Evolutionary conservation across 2,113 vertebrate genomes (phyloP), one percentile per base, ranked within the genome.

Genomic region (Prionailurus bengalensis): DNA sequence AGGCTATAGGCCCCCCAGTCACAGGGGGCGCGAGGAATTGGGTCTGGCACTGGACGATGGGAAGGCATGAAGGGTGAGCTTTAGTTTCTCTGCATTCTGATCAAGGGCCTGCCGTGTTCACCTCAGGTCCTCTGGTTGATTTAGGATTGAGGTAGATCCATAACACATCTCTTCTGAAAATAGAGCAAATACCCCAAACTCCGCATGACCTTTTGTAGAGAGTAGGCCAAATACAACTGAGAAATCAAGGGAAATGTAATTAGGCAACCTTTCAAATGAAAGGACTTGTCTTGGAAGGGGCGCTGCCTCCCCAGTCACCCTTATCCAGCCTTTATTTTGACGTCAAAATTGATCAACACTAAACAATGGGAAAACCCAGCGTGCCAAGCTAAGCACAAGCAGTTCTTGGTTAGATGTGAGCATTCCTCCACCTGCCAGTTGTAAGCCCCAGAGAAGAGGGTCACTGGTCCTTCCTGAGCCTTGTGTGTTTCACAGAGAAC

Each of bases 271-370:
- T 93, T 94, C 81, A 65, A 70, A 74, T 92, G 51, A 73, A 93
- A 91, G 66, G 11, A 39, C 53, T 53, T 71, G 14, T 86, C 70
- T 94, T 55, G 51, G 15, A 76, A 90, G 55, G 17, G 53, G 51
- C 11, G 66, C 33, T 83, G 58, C 65, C 58, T 74, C 42, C 13
- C 65, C 15, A 1, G 93, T 95, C 33, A 76, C 27, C 39, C 36
- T 88, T 73, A 63, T 53, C 11, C 51, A 42, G 58, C 31, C 53
- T 97, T 85, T 85, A 48, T 91, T 97, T 93, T 94, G 36, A 84
- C 36, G 45, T 76, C 3, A 61, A 39, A 84, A 84, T 48, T 79
- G 63, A 80, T 79, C 42, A 45, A 21, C 87, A 29, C 29, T 78
- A 80, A 92, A 79, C 55, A 94, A 4, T 61, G 45, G 66, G 25